These are phyloP conservation scores for Orycteropus afer DNA, from an alignment of 2,113 vertebrate genomes.

Conservation along the genomic window DNA sequence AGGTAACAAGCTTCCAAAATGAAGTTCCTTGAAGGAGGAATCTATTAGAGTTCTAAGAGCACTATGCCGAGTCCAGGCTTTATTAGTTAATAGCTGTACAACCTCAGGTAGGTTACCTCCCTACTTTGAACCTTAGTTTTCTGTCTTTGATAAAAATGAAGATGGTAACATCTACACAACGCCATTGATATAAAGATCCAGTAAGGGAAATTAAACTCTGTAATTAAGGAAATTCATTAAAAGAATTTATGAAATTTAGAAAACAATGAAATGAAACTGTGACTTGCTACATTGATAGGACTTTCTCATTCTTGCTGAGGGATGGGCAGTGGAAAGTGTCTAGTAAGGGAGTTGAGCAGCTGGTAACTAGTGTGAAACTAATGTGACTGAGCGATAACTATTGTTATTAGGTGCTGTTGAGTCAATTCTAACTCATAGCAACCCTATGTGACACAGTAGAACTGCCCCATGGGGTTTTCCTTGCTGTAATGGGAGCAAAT, in stretches of 20 bases:
- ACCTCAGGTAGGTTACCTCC: neutral
- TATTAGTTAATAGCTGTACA: neutral
- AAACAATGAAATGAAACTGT: neutral
- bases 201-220: neutral
- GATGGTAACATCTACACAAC: neutral
- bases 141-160: constrained; percentile 5
- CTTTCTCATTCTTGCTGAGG: neutral
- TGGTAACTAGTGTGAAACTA: neutral
- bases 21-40: neutral
- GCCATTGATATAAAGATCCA: neutral
- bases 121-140: neutral
- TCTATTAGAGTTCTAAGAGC: neutral
- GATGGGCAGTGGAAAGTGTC: neutral
- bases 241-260: neutral
- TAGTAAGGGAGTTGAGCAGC: neutral
- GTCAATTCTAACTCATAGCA: neutral
- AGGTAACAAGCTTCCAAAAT: neutral
- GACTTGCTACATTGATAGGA: neutral
- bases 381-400: neutral
- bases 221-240: neutral
- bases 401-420: neutral
- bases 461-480: neutral
- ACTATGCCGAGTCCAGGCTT: neutral
- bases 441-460: neutral
- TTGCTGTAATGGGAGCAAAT: neutral